A percentile compares a stretch with the other conserved stretches of the same genome.
Evolutionary conservation across 2,113 vertebrate species (phyloP).

Genomic region (Takifugu bimaculatus): DNA sequence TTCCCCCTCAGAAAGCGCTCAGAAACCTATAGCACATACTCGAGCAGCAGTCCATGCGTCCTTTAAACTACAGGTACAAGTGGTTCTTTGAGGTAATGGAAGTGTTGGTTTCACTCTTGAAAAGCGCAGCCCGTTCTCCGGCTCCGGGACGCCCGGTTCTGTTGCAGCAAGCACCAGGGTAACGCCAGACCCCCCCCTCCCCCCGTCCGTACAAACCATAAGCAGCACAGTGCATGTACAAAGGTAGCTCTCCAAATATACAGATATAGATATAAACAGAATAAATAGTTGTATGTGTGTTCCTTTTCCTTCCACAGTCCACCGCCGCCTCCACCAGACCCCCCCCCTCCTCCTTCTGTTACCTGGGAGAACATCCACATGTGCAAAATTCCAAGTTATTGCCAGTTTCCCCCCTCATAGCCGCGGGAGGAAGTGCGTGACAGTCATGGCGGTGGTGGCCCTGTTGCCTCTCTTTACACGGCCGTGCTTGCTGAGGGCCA

Average conservation of each 20-base stretch:
- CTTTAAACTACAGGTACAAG: slow-evolving; percentile 52
- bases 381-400: slow-evolving; percentile 80
- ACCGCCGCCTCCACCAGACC: slow-evolving; percentile 42
- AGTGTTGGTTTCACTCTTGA: slow-evolving; percentile 69
- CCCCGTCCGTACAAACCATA: slow-evolving; percentile 67
- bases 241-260: slow-evolving; percentile 82
- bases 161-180: slow-evolving; percentile 74
- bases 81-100: slow-evolving; percentile 80
- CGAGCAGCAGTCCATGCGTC: slow-evolving; percentile 63
- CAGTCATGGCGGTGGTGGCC: slow-evolving; percentile 87
- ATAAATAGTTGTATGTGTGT: slow-evolving; percentile 72
- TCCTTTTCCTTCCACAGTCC: slow-evolving; percentile 60
- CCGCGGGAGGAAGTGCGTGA: slow-evolving; percentile 93
- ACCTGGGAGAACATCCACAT: slow-evolving; percentile 77
- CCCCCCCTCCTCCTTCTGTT: slow-evolving; percentile 57
- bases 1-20: slow-evolving; percentile 39
- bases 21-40: slow-evolving; percentile 48
- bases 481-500: slow-evolving; percentile 91
- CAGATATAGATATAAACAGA: slow-evolving; percentile 65
- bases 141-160: slow-evolving; percentile 64
- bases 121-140: slow-evolving; percentile 54
- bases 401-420: slow-evolving; percentile 79
- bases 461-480: slow-evolving; percentile 88
- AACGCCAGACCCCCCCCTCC: slow-evolving; percentile 58
- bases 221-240: slow-evolving; percentile 79